A percentile compares a stretch with the other conserved stretches of the same genome.
These are phyloP conservation scores for Sphecodes monilicornis DNA, from an alignment of 2,888 invertebrate species.

Conservation along the genomic window DNA sequence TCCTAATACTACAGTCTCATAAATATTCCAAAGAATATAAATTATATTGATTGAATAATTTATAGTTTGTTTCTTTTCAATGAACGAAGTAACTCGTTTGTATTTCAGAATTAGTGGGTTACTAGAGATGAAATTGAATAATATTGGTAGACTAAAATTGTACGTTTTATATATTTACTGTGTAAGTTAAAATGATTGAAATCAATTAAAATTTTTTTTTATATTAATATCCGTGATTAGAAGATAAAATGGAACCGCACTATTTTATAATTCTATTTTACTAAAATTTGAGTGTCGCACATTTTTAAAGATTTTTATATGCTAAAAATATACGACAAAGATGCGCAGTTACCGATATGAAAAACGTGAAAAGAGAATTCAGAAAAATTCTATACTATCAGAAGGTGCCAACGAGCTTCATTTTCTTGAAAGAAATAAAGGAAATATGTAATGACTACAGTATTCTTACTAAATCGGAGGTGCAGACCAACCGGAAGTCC, in stretches of 20 bases:
- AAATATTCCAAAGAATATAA: too few relatives aligned
- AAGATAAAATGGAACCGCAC: not conserved
- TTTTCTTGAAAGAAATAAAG: not conserved
- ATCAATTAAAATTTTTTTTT: not conserved
- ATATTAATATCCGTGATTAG: not conserved
- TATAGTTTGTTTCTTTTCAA: too few relatives aligned
- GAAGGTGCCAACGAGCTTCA: not conserved
- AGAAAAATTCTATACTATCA: not conserved
- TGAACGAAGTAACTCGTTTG: too few relatives aligned
- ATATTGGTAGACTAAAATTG: too few relatives aligned
- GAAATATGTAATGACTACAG: not conserved
- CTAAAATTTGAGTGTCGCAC: not conserved
- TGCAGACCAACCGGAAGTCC: constrained; percentile 53
- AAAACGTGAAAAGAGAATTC: not conserved
- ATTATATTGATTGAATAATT: too few relatives aligned
- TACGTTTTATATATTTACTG: too few relatives aligned
- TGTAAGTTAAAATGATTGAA: not conserved
- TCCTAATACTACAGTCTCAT: too few relatives aligned
- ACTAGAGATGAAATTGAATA: too few relatives aligned
- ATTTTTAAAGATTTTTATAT: not conserved
- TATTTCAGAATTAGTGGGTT: too few relatives aligned
- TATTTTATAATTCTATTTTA: not conserved
- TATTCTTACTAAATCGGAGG: constrained; percentile 43
- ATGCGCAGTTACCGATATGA: not conserved
- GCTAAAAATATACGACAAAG: not conserved